A percentile compares a stretch with the other conserved stretches of the same genome.
phyloP scores from a whole-genome alignment of 2,113 vertebrate species.

The Elachura formosa region DNA sequence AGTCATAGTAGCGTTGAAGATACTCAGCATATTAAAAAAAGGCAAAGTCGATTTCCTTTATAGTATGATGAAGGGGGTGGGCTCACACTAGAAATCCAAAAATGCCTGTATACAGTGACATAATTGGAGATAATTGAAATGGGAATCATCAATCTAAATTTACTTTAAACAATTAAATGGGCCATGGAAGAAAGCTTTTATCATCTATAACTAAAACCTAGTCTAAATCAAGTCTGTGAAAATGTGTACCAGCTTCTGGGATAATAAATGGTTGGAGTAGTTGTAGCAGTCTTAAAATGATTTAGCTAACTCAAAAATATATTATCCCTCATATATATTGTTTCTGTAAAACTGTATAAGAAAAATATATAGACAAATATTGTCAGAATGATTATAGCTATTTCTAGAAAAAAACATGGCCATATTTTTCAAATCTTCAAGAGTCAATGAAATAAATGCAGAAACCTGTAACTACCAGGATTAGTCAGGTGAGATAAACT shows the following conservation, averaged over 20 bases:
- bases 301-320: not conserved
- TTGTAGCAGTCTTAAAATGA: not conserved
- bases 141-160: not conserved
- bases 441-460: not conserved
- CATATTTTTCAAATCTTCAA: not conserved
- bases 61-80: not conserved
- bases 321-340: not conserved
- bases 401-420: not conserved
- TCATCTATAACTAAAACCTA: not conserved
- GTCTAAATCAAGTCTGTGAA: not conserved
- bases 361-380: not conserved
- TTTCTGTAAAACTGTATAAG: not conserved
- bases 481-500: not conserved
- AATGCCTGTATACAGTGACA: not conserved
- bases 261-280: not conserved
- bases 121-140: not conserved
- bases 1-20: not conserved
- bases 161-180: not conserved
- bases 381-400: not conserved
- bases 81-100: not conserved
- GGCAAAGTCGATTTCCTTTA: fast-evolving
- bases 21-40: not conserved
- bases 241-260: not conserved
- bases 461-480: not conserved
- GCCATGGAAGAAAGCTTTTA: not conserved